Conservation (phyloP, 2,113 vertebrate genomes). For the Strix uralensis region DNA sequence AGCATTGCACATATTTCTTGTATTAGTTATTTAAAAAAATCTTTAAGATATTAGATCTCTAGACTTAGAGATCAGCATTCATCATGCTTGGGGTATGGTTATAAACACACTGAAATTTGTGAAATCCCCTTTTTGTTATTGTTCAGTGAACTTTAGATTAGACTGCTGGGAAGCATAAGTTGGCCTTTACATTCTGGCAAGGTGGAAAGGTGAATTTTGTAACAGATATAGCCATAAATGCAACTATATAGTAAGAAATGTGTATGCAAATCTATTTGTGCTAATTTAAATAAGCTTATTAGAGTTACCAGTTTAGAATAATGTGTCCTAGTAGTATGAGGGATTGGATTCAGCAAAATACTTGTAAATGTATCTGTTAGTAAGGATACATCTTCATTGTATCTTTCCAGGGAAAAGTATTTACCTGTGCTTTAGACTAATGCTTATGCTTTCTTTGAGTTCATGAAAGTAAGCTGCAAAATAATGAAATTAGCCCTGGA, state of each 20-base stretch:
- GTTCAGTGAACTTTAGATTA: background rate
- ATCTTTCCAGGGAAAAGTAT: background rate
- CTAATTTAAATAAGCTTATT: background rate
- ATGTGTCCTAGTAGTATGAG: background rate
- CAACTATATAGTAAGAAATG: background rate
- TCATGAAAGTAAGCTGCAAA: background rate
- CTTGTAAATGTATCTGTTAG: background rate
- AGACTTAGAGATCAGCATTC: background rate
- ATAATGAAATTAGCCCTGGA: background rate
- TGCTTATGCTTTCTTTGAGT: background rate
- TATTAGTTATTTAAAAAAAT: background rate
- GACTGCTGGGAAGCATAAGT: background rate
- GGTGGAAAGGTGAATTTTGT: background rate
- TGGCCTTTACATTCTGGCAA: background rate
- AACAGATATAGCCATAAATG: background rate
- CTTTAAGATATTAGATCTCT: background rate
- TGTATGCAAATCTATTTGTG: background rate
- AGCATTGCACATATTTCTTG: background rate
- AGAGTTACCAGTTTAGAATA: background rate
- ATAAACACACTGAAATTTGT: background rate
- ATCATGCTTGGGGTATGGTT: background rate
- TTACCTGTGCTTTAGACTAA: background rate
- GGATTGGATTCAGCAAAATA: background rate
- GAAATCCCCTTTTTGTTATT: background rate
- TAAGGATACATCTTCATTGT: background rate